Evolutionary conservation across 2,888 invertebrate species (phyloP), one percentile per base, ranked within the genome.

Genomic region (Augochlorella aurata): DNA sequence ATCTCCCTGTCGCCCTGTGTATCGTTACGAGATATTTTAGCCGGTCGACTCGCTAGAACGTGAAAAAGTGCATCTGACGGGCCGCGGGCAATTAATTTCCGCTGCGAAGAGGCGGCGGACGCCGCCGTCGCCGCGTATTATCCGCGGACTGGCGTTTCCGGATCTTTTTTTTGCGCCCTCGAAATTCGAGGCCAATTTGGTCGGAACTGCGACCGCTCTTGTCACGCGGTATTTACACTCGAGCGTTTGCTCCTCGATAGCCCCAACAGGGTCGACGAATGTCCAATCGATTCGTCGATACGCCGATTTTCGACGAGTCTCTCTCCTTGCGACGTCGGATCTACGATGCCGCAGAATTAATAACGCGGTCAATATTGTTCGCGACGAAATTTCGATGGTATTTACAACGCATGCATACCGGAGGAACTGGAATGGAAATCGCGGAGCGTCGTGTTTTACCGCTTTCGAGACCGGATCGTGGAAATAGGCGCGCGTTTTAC

Each of bases 61-160:
- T 63, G 72, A 45, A 79, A 80, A 80, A 81, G 74, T 83, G 79
- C 54, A 77, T 66, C 68, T 77, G 83, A 77, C 78, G 69, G 74
- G 68, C 76, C 68, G 83, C 83, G 81, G 71, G 85, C 85, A 85
- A 85, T 85, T 85, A 81, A 83, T 85, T 85, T 82, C 80, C 82
- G 76, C 66, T 77, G 70, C 79, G 54, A 66, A 80, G 67, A 71
- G 68, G 73, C 52, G 70, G 18, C 45, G 73, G 45, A 21, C 66
- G 63, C 52, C 38, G 63, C 65, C 44, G 21, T 38, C 38, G 65
- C n/a, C 44, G 73, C 44, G 73, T 50, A 73, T 73, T 65, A 73
- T 72, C 45, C 65, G 38, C 50, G 65, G 73, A 73, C 65, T 21
- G 73, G 44, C 50, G 63, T 73, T 73, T 29, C 49, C 50, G 44